Conservation (phyloP, 1,140 invertebrate genomes). For the Drosophila setifemur region DNA sequence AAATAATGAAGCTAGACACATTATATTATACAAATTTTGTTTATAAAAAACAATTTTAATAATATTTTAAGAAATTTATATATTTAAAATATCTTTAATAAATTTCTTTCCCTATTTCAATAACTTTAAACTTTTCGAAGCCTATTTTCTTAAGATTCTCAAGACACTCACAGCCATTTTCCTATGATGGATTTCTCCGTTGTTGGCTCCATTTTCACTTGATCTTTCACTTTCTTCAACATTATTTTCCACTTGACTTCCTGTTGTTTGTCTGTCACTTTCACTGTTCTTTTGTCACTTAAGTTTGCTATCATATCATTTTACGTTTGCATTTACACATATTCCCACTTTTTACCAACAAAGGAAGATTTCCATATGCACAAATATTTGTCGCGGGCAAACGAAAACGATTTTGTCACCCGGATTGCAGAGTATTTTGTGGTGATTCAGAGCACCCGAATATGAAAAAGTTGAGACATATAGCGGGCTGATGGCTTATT, state of each 20-base stretch:
- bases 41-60: too few relatives aligned
- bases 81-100: neutral
- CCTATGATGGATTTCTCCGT: constrained; percentile 15
- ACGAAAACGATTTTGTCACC: constrained; percentile 22
- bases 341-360: constrained; percentile 21
- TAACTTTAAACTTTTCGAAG: neutral
- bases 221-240: constrained; percentile 34
- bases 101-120: too few relatives aligned
- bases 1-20: too few relatives aligned
- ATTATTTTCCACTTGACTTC: constrained; percentile 27
- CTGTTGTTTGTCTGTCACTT: constrained; percentile 28
- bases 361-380: constrained; percentile 33
- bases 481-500: too few relatives aligned
- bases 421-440: too few relatives aligned
- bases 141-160: neutral
- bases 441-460: constrained; percentile 3
- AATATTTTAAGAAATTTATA: too few relatives aligned
- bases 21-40: too few relatives aligned
- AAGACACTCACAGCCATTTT: constrained; percentile 11
- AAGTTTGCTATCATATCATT: constrained; percentile 9
- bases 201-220: constrained; percentile 10
- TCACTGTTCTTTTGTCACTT: constrained; percentile 4
- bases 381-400: constrained; percentile 41
- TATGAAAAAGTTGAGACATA: constrained; percentile 2
- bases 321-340: constrained; percentile 21